Conservation (phyloP, 2,888 invertebrate species). For the Thecophora atra region DNA sequence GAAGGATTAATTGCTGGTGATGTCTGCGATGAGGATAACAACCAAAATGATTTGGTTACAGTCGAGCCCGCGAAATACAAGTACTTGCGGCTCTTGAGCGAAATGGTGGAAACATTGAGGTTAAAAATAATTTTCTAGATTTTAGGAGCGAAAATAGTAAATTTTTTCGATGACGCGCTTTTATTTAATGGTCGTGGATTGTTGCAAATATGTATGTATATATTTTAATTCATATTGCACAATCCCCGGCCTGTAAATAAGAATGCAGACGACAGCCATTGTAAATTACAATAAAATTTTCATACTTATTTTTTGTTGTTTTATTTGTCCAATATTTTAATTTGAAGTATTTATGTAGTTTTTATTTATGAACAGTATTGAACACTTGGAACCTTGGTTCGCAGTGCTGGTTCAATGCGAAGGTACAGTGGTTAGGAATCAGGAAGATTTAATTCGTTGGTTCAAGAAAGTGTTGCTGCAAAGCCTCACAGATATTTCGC, state of each 20-base stretch:
- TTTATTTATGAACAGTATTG: not conserved
- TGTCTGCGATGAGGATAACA: conserved; percentile 31
- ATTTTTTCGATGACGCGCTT: conserved; percentile 27
- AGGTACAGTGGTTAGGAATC: conserved; percentile 41
- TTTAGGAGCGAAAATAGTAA: not conserved
- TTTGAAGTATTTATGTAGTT: not conserved
- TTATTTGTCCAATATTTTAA: too few species aligned
- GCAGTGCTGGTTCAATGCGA: conserved; percentile 45
- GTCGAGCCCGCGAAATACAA: conserved; percentile 45
- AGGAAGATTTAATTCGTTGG: conserved; percentile 43
- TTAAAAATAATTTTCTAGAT: conserved; percentile 15
- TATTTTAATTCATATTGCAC: conserved; percentile 53
- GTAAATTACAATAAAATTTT: not conserved
- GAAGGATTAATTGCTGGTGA: conserved; percentile 14
- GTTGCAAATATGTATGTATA: conserved; percentile 53
- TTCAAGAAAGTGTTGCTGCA: conserved; percentile 45
- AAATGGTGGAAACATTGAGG: conserved; percentile 47
- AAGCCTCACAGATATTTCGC: conserved; percentile 43
- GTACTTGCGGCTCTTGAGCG: conserved; percentile 46
- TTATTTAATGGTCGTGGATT: conserved; percentile 53
- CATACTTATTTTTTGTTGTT: not conserved
- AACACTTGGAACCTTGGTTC: conserved; percentile 48
- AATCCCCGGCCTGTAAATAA: conserved; percentile 58
- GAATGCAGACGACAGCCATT: conserved; percentile 43
- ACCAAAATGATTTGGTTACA: conserved; percentile 30